A percentile compares a stretch with the other conserved stretches of the same genome.
These are phyloP conservation scores for Chymomyza procnemis DNA, from an alignment of 2,888 invertebrate species.

Conservation along the genomic window DNA sequence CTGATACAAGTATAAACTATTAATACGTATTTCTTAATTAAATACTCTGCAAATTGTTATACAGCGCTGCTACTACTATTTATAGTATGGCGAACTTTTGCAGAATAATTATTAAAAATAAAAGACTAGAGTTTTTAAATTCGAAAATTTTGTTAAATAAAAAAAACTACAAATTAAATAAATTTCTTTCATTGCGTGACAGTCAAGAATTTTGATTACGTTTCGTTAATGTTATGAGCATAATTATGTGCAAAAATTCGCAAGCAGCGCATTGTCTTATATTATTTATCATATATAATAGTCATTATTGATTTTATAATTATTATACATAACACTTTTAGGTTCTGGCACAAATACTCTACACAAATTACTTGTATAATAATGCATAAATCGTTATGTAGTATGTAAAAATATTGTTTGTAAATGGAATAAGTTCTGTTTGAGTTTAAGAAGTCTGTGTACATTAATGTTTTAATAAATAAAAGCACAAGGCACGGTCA, in stretches of 20 bases:
- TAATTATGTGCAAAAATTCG: background rate
- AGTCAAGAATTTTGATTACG: background rate
- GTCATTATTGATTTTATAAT: background rate
- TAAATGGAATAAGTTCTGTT: slow-evolving; percentile 31
- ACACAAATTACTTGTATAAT: slow-evolving; percentile 13
- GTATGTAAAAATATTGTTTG: background rate
- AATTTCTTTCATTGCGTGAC: background rate
- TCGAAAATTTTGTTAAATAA: slow-evolving; percentile 21
- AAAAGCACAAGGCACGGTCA: background rate
- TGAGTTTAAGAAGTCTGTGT: background rate
- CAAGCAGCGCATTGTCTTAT: slow-evolving; percentile 28
- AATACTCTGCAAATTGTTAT: background rate
- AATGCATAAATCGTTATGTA: slow-evolving; percentile 3
- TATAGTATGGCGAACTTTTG: slow-evolving; percentile 8
- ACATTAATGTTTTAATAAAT: background rate
- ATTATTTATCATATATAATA: background rate
- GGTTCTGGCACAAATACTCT: slow-evolving; percentile 22
- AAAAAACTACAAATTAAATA: slow-evolving; percentile 29
- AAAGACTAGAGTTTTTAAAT: slow-evolving; percentile 37
- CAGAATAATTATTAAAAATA: slow-evolving; percentile 5
- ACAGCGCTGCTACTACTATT: background rate
- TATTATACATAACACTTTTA: background rate
- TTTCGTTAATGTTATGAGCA: background rate
- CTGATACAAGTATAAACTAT: background rate
- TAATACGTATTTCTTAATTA: background rate